phyloP scores from a whole-genome alignment of 2,797 vertebrate species.

The Falco cherrug region DNA sequence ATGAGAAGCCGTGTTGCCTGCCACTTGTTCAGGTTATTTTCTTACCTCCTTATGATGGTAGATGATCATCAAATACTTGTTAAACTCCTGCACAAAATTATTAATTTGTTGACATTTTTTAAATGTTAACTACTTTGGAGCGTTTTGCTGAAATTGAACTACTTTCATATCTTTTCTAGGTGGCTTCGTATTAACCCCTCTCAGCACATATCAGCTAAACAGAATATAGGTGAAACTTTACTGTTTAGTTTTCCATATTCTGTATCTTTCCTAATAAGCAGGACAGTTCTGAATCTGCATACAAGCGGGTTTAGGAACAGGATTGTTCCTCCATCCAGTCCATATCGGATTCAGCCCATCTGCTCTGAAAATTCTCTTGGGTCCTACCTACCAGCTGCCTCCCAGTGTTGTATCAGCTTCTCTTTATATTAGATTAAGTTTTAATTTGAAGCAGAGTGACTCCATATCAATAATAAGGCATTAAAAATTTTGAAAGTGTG shows the following conservation, averaged over 20 bases:
- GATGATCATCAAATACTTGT: neutral
- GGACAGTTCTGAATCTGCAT: neutral
- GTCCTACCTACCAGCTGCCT: neutral
- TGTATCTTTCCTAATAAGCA: neutral
- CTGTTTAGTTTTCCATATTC: neutral
- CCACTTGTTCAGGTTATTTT: neutral
- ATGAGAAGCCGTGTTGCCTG: neutral
- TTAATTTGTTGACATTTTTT: neutral
- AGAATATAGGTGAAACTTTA: neutral
- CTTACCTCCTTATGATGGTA: neutral
- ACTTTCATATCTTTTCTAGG: neutral
- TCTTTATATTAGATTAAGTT: neutral
- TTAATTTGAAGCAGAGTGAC: neutral
- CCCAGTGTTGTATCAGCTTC: neutral
- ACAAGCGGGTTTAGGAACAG: neutral
- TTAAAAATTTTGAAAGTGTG: neutral
- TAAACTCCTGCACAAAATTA: neutral
- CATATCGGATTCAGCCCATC: neutral
- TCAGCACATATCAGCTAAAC: neutral
- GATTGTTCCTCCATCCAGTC: neutral
- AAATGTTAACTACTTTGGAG: neutral
- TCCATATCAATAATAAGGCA: neutral
- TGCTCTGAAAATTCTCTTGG: neutral
- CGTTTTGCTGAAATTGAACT: neutral
- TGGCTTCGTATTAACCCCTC: neutral